These are phyloP conservation scores for Myiopsitta monachus DNA, from an alignment of 2,113 vertebrate species.

Conservation along the genomic window DNA sequence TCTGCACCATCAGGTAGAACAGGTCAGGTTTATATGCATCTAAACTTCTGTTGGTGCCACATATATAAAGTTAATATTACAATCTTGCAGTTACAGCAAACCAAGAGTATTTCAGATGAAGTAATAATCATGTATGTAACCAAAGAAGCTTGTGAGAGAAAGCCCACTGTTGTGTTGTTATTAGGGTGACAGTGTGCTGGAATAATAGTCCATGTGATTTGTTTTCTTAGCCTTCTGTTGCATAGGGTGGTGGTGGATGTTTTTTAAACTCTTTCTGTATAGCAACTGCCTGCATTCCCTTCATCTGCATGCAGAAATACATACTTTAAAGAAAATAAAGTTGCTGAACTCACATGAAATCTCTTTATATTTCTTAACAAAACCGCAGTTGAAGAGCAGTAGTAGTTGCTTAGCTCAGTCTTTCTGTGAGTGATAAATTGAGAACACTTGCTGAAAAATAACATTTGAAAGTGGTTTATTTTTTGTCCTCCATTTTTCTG, in stretches of 20 bases:
- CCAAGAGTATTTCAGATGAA: not conserved
- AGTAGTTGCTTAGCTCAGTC: not conserved
- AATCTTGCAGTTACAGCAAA: not conserved
- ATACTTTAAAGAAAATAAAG: constrained; percentile 10
- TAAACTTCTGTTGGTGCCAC: not conserved
- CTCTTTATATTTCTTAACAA: not conserved
- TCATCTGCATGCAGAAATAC: constrained; percentile 8
- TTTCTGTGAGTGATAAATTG: not conserved
- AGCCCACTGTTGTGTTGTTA: not conserved
- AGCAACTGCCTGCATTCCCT: not conserved
- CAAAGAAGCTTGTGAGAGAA: not conserved
- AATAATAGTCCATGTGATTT: not conserved
- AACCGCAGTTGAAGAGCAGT: not conserved
- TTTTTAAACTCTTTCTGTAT: constrained; percentile 12
- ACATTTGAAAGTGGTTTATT: not conserved
- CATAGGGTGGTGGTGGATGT: not conserved
- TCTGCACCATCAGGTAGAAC: not conserved
- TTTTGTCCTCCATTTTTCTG: not conserved
- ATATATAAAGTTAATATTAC: not conserved
- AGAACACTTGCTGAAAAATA: constrained; percentile 4
- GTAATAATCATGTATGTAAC: not conserved
- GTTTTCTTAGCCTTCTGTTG: not conserved
- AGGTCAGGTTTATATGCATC: not conserved
- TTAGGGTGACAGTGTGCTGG: not conserved
- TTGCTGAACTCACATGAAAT: constrained; percentile 11